Evolutionary conservation across 2,797 vertebrate species (phyloP).

Genomic region (Amphiprion clarkii): DNA sequence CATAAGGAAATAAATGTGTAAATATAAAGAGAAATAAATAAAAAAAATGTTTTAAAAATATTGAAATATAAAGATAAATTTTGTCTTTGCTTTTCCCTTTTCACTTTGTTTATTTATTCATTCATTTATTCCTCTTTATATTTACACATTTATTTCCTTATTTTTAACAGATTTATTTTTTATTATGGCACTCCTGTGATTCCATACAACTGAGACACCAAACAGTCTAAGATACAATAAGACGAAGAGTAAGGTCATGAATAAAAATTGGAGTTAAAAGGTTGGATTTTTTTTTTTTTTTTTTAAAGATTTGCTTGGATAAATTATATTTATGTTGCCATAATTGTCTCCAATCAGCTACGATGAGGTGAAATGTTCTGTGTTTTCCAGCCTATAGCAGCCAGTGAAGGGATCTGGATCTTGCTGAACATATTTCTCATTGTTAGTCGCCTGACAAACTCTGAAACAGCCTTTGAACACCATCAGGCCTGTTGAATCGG

Average conservation of each 20-base stretch:
- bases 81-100: too few relatives aligned
- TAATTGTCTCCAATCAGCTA: not conserved
- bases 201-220: not conserved
- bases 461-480: conserved; percentile 24
- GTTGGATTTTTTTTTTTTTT: too few relatives aligned
- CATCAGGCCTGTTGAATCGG: not conserved
- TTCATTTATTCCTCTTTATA: too few relatives aligned
- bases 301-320: not conserved
- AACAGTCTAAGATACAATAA: not conserved
- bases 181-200: too few relatives aligned
- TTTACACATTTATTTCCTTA: too few relatives aligned
- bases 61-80: too few relatives aligned
- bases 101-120: too few relatives aligned
- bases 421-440: not conserved
- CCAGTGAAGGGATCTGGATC: not conserved
- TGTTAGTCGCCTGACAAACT: conserved; percentile 2
- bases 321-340: not conserved
- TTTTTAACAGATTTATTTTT: too few relatives aligned
- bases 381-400: not conserved
- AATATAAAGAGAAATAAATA: too few relatives aligned
- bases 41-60: too few relatives aligned
- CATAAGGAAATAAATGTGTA: too few relatives aligned
- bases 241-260: not conserved
- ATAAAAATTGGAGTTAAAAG: not conserved
- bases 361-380: not conserved